Percentiles rank a stretch among this genome's conserved stretches.
phyloP scores from a whole-genome alignment of 1,140 invertebrate species.

The Drosophila sproati region DNA sequence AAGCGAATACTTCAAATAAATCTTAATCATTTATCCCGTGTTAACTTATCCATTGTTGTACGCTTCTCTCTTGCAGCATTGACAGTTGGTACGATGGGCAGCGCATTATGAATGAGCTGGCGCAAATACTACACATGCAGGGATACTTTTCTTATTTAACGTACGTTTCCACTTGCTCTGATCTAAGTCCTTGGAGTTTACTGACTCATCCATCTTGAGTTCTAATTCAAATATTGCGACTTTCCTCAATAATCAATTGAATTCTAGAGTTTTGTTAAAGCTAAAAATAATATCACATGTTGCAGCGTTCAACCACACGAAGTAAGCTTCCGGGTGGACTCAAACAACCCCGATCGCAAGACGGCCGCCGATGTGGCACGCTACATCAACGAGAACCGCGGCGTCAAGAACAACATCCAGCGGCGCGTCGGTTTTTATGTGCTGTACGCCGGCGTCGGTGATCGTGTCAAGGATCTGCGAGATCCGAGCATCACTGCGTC shows the following conservation, averaged over 20 bases:
- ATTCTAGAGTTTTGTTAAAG: neutral
- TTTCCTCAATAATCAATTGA: neutral
- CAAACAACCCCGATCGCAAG: conserved; percentile 88
- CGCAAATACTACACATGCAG: conserved; percentile 84
- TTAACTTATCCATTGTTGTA: neutral
- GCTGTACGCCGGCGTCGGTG: conserved; percentile 90
- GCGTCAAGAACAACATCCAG: conserved; percentile 84
- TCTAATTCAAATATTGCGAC: neutral
- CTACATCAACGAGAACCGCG: conserved; percentile 88
- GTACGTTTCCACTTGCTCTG: conserved; percentile 38
- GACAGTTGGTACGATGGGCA: conserved; percentile 84
- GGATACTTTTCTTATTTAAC: conserved; percentile 84
- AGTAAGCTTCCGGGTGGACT: conserved; percentile 93
- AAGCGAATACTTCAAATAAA: conserved; percentile 34
- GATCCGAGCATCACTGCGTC: conserved; percentile 70
- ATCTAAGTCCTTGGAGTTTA: neutral
- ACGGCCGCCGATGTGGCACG: conserved; percentile 90
- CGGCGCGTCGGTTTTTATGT: conserved; percentile 86
- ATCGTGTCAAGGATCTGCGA: conserved; percentile 87
- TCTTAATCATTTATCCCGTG: neutral
- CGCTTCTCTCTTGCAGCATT: conserved; percentile 51
- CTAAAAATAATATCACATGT: neutral
- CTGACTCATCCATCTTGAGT: neutral
- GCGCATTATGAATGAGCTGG: conserved; percentile 83
- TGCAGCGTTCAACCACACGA: conserved; percentile 89